Evolutionary conservation across 2,888 invertebrate genomes (phyloP).

Genomic region (Oasisia sp.): DNA sequence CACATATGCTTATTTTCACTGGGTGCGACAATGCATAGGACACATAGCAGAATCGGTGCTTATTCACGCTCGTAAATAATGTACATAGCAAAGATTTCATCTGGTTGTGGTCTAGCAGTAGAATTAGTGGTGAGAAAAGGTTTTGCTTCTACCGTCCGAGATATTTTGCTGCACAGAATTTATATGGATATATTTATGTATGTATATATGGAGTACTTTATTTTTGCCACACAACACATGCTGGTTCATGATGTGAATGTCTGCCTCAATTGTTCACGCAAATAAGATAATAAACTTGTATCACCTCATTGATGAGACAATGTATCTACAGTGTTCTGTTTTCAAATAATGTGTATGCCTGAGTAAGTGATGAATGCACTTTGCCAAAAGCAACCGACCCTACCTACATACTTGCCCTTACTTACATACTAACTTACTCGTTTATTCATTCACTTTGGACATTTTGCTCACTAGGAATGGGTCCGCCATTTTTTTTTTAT

Average conservation of each 20-base stretch:
- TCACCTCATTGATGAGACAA: not conserved
- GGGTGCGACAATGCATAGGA: not conserved
- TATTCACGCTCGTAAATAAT: not conserved
- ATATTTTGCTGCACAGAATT: not conserved
- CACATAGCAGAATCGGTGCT: not conserved
- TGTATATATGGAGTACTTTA: slow-evolving; percentile 6
- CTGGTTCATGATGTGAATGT: not conserved
- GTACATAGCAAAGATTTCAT: not conserved
- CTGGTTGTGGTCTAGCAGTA: not conserved
- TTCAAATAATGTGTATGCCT: not conserved
- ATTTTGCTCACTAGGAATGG: too few species aligned
- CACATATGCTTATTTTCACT: not conserved
- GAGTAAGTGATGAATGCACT: too few species aligned
- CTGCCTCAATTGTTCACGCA: not conserved
- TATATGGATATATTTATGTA: not conserved
- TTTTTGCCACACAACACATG: not conserved
- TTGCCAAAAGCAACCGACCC: too few species aligned
- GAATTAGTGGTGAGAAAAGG: not conserved
- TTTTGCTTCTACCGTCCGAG: not conserved
- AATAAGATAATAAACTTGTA: not conserved
- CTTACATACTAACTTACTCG: too few species aligned
- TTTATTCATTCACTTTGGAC: too few species aligned
- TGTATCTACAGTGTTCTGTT: not conserved
- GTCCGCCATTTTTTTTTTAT: too few species aligned
- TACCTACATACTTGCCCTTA: too few species aligned